Conservation (phyloP, 2,888 invertebrate species). For the Lithophane leautieri region DNA sequence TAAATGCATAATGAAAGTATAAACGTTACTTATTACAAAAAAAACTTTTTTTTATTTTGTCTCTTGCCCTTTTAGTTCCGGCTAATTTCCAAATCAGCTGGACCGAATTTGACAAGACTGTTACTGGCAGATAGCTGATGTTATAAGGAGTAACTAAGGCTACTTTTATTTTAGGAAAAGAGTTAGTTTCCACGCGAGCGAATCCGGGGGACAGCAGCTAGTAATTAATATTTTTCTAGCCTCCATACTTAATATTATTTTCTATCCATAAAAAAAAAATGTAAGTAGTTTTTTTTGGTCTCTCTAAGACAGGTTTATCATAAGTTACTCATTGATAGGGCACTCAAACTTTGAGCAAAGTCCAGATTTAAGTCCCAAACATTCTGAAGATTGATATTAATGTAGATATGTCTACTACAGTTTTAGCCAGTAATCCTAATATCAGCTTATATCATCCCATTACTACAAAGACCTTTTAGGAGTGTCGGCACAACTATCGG, state of each 20-base stretch:
- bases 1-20: too few species aligned
- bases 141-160: too few species aligned
- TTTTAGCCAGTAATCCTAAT: conserved; percentile 36
- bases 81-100: too few species aligned
- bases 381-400: conserved; percentile 36
- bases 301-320: background rate
- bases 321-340: conserved; percentile 22
- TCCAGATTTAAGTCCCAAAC: conserved; percentile 2
- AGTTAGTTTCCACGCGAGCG: too few species aligned
- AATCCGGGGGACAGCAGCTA: too few species aligned
- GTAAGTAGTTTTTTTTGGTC: background rate
- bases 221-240: background rate
- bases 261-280: background rate
- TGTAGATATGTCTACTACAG: conserved; percentile 17
- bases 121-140: too few species aligned
- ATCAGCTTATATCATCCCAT: conserved; percentile 32
- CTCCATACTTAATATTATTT: background rate
- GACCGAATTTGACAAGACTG: too few species aligned
- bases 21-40: too few species aligned
- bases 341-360: conserved; percentile 13
- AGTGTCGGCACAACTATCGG: conserved; percentile 35
- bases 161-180: too few species aligned
- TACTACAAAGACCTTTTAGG: conserved; percentile 26
- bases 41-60: too few species aligned
- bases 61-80: too few species aligned